Evolutionary conservation across 2,797 vertebrate genomes (phyloP).

Genomic region (Hydrophis major): DNA sequence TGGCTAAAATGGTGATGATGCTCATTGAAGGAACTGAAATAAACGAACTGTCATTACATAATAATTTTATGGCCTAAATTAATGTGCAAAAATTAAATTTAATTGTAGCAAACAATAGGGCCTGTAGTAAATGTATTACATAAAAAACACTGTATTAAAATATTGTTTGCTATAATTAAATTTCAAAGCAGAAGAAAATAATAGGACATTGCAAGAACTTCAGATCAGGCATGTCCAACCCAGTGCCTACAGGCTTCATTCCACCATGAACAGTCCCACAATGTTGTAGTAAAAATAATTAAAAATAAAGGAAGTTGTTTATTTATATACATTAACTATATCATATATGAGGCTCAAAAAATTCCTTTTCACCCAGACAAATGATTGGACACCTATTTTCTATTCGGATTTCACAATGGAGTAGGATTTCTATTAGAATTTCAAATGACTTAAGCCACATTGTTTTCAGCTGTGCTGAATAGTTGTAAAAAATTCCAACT

Average conservation of each 20-base stretch:
- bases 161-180: neutral
- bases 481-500: neutral
- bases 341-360: neutral
- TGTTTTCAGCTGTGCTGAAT: conserved; percentile 11
- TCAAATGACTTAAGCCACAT: neutral
- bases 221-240: neutral
- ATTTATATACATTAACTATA: neutral
- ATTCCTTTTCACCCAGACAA: neutral
- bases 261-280: neutral
- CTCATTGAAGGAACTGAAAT: neutral
- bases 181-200: neutral
- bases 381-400: neutral
- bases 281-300: neutral
- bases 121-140: neutral
- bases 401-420: neutral
- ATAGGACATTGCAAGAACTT: neutral
- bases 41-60: neutral
- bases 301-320: neutral
- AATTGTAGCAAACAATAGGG: neutral
- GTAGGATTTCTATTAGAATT: too few species aligned
- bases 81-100: neutral
- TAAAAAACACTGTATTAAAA: neutral
- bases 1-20: neutral
- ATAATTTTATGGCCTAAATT: neutral
- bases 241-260: neutral